Percentiles rank a stretch among this genome's conserved stretches.
phyloP scores from a whole-genome alignment of 2,888 invertebrate genomes.

The Thymelicus lineola region DNA sequence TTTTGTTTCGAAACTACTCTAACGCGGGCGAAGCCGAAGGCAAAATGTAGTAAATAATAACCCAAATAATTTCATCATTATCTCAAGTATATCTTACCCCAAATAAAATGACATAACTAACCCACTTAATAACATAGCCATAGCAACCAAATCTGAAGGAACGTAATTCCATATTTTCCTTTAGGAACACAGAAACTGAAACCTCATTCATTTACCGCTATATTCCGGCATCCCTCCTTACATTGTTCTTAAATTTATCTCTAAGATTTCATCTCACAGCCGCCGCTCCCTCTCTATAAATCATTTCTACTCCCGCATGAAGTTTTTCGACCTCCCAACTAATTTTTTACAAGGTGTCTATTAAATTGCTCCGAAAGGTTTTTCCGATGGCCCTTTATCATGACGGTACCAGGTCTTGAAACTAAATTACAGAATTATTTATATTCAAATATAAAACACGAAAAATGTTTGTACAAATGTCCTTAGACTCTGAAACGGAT shows the following conservation, averaged over 20 bases:
- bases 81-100: neutral
- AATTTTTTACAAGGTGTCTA: slow-evolving; percentile 48
- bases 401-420: neutral
- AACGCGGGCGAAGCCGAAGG: too few relatives aligned
- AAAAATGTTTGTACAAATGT: too few relatives aligned
- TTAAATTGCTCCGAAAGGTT: slow-evolving; percentile 43
- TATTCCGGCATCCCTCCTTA: slow-evolving; percentile 9
- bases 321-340: slow-evolving; percentile 44
- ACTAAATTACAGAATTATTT: neutral
- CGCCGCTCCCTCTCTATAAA: slow-evolving; percentile 53
- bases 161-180: slow-evolving; percentile 19
- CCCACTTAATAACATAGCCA: neutral
- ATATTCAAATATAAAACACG: too few relatives aligned
- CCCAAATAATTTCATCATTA: neutral
- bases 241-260: slow-evolving; percentile 48
- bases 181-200: slow-evolving; percentile 16
- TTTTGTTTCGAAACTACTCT: too few relatives aligned
- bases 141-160: neutral
- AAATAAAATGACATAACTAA: neutral
- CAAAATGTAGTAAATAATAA: too few relatives aligned
- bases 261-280: slow-evolving; percentile 48
- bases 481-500: too few relatives aligned
- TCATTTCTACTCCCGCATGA: slow-evolving; percentile 50
- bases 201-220: slow-evolving; percentile 23
- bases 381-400: slow-evolving; percentile 12